Conservation (phyloP, 2,113 vertebrate genomes). For the Crotalus tigris region DNA sequence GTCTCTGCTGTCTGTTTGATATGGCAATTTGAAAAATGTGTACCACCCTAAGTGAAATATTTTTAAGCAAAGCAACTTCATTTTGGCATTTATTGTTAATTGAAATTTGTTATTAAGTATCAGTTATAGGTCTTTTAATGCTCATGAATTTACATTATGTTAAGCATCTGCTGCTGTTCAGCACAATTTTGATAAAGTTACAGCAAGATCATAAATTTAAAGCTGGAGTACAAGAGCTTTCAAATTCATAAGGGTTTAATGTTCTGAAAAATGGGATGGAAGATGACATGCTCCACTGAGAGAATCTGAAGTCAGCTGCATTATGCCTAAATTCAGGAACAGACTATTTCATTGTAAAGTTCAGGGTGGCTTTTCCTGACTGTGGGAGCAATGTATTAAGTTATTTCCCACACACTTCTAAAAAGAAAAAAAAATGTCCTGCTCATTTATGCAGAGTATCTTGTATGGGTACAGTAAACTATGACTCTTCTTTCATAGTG, state of each 20-base stretch:
- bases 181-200: conserved; percentile 46
- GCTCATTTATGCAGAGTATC: not conserved
- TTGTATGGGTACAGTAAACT: not conserved
- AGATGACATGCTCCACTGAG: not conserved
- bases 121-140: conserved; percentile 56
- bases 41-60: conserved; percentile 46
- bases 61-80: conserved; percentile 57
- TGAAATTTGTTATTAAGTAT: conserved; percentile 64
- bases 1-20: conserved; percentile 38
- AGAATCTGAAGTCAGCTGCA: not conserved
- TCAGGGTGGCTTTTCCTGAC: fast-evolving
- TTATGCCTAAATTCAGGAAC: not conserved
- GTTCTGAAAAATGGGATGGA: conserved; percentile 18
- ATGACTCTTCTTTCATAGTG: not conserved
- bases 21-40: conserved; percentile 50
- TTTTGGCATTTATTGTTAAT: conserved; percentile 68
- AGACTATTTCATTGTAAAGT: not conserved
- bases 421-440: fast-evolving
- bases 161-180: conserved; percentile 69
- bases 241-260: conserved; percentile 37
- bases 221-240: conserved; percentile 31
- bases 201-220: conserved; percentile 44
- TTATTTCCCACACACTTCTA: not conserved
- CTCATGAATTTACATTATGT: conserved; percentile 65
- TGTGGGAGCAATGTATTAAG: not conserved